These are phyloP conservation scores for Pteropus alecto DNA, from an alignment of 2,113 vertebrate species.

Conservation along the genomic window DNA sequence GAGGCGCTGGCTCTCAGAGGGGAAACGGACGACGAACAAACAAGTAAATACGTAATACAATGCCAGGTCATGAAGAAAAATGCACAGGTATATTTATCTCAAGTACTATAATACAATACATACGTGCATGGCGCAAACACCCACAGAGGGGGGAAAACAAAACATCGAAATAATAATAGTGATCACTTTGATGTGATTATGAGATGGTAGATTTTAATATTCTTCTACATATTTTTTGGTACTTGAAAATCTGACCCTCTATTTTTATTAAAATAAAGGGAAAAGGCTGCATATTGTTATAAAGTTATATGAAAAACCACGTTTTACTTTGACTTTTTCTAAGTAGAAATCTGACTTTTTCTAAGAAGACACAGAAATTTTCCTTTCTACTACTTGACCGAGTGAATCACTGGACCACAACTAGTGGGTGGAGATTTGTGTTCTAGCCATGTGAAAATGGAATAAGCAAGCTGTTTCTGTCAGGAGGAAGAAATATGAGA, in stretches of 20 bases:
- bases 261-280: background rate
- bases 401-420: background rate
- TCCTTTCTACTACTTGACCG: background rate
- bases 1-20: fast-evolving
- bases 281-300: background rate
- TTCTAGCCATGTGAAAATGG: background rate
- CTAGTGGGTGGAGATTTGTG: background rate
- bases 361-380: background rate
- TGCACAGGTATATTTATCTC: background rate
- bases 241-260: background rate
- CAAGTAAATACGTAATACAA: background rate
- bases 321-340: background rate
- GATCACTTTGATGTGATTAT: background rate
- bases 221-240: background rate
- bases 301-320: background rate
- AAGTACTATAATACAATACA: background rate
- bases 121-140: background rate
- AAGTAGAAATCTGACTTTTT: no score
- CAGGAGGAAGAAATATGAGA: background rate
- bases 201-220: background rate
- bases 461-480: background rate
- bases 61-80: background rate
- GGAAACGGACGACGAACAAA: background rate
- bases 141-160: background rate
- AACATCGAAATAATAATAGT: background rate